These are phyloP conservation scores for Podargus strigoides DNA, from an alignment of 2,797 vertebrate genomes.

Conservation along the genomic window DNA sequence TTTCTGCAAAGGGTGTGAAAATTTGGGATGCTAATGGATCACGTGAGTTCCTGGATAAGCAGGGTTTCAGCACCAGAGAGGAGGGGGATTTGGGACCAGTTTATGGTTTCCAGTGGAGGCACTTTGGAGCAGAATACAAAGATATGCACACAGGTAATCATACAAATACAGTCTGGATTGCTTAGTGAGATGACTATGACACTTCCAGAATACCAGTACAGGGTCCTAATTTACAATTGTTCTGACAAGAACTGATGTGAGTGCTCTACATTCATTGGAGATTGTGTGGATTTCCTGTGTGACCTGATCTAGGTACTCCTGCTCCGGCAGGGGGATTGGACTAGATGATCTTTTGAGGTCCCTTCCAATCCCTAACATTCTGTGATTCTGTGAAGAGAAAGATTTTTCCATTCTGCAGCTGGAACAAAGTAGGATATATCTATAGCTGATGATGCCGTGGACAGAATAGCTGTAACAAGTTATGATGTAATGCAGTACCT, in stretches of 20 bases:
- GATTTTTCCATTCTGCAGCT: neutral
- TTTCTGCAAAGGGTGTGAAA: constrained; percentile 91
- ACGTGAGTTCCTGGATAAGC: constrained; percentile 87
- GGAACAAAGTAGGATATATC: neutral
- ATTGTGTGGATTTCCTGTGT: too few species aligned
- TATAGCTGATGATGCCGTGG: neutral
- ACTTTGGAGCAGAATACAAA: constrained; percentile 95
- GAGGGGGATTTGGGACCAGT: constrained; percentile 95
- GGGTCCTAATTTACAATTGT: neutral
- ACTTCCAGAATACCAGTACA: neutral
- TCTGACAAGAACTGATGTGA: neutral
- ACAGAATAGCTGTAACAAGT: neutral
- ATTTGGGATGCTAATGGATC: constrained; percentile 98
- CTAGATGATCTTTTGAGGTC: too few species aligned
- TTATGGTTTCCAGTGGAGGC: constrained; percentile 98
- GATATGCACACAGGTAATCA: constrained; percentile 87
- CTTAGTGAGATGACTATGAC: neutral
- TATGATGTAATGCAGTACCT: neutral
- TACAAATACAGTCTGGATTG: neutral
- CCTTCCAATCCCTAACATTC: too few species aligned
- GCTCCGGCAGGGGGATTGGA: too few species aligned
- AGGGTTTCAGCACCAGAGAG: constrained; percentile 85
- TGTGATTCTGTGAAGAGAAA: too few species aligned
- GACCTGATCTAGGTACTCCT: too few species aligned
- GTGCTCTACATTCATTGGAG: neutral